Evolutionary conservation across 2,113 vertebrate genomes (phyloP), one percentile per base, ranked within the genome.

Genomic region (Coptodon bakossiorum): DNA sequence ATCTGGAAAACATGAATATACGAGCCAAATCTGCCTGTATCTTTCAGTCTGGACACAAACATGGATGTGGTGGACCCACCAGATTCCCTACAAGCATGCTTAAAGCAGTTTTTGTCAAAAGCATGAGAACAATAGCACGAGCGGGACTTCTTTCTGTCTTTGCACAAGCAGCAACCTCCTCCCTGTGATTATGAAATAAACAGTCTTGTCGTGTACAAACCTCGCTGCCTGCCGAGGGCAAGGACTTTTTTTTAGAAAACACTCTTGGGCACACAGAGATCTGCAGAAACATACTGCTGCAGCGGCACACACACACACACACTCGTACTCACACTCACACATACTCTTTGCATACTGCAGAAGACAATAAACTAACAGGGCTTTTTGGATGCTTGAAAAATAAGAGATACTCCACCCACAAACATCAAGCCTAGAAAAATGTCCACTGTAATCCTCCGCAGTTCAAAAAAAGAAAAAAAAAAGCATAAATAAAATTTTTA

Each of bases 381-480:
- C 45, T 78, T 31, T 78, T 50, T 12, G 80, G 50, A 80, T 89
- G 27, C 73, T 82, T 78, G 29, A 54, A 63, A 83, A 86, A 63
- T 10, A 83, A 76, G 52, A 54, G 16, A 78, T 63, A 24, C 24
- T 59, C 48, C 59, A 50, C 80, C 82, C 63, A 83, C 81, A 87
- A 80, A 84, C 36, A 80, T 53, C 9, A 71, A 81, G 31, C 78
- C 83, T 36, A 63, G 71, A 87, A 86, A 86, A 87, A 89, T 11
- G 84, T 80, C 12, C 76, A 76, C 79, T 92, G 81, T 85, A 85
- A 89, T 88, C 61, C 84, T 82, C 54, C 76, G 59, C 85, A 89
- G 66, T 82, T 80, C 22, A 50, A 48, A 48, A 76, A 68, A 80
- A 17, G 4, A 50, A 50, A 50, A 52, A 43, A 56, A 52, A 40